Evolutionary conservation across 1,140 invertebrate species (phyloP).

Genomic region (Thaumetopoea pityocampa): DNA sequence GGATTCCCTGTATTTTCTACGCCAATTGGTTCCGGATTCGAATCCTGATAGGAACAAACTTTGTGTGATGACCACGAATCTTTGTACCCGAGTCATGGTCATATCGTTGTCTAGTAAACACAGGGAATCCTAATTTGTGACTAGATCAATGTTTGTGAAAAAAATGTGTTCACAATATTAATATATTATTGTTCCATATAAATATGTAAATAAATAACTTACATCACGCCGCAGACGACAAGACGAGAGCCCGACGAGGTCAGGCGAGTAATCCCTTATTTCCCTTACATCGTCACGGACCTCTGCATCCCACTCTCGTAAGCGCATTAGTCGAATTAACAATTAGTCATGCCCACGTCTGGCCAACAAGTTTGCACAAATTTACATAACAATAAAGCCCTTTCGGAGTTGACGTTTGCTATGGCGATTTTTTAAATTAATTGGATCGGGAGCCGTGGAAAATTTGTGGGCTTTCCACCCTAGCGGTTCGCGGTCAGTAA

Average conservation of each 20-base stretch:
- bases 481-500: constrained; percentile 28
- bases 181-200: too few species aligned
- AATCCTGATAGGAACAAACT: too few species aligned
- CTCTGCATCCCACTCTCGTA: constrained; percentile 56
- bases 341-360: constrained; percentile 72
- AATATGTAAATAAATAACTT: too few species aligned
- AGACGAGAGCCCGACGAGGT: constrained; percentile 30
- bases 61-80: too few species aligned
- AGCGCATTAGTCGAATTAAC: constrained; percentile 73
- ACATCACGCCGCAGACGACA: neutral
- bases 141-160: too few species aligned
- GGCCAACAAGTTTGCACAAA: constrained; percentile 65
- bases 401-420: constrained; percentile 36
- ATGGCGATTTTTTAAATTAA: constrained; percentile 71
- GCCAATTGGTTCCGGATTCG: too few species aligned
- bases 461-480: constrained; percentile 49
- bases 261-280: constrained; percentile 58
- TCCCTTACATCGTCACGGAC: constrained; percentile 35
- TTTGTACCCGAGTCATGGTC: too few species aligned
- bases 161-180: too few species aligned
- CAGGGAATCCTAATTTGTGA: too few species aligned
- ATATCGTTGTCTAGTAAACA: too few species aligned
- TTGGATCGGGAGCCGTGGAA: constrained; percentile 63
- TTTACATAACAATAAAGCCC: constrained; percentile 73
- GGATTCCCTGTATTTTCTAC: too few species aligned